Conservation (phyloP, 2,113 vertebrate genomes). For the Okapia johnstoni region DNA sequence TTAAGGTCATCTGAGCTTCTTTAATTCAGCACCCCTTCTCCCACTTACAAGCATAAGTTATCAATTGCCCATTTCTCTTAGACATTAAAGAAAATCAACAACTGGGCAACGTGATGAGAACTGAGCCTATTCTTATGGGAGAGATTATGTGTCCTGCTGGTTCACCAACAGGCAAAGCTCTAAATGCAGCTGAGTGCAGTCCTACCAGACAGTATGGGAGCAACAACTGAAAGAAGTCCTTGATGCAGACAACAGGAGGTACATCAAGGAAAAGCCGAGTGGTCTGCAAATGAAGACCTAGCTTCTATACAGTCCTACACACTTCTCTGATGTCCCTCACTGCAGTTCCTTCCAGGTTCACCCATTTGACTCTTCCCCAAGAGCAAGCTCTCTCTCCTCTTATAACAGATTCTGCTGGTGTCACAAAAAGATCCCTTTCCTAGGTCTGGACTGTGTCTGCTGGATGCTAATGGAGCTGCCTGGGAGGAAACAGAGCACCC, state of each 20-base stretch:
- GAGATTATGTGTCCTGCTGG: neutral
- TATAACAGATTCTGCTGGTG: neutral
- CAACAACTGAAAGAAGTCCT: neutral
- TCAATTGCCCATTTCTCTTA: neutral
- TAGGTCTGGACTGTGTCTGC: neutral
- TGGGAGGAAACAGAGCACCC: neutral
- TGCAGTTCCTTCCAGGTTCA: neutral
- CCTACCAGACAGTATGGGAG: neutral
- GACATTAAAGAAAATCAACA: neutral
- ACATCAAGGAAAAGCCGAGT: neutral
- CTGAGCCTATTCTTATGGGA: neutral
- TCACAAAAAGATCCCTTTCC: too few species aligned
- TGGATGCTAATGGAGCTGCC: neutral
- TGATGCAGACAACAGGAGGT: neutral
- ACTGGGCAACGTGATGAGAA: neutral
- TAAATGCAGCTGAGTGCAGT: neutral
- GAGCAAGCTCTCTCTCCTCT: neutral
- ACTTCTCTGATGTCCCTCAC: neutral
- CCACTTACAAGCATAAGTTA: neutral
- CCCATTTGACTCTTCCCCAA: neutral
- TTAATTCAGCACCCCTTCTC: neutral
- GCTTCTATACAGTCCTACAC: neutral
- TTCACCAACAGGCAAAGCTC: neutral
- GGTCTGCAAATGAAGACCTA: neutral
- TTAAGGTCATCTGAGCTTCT: neutral